Conservation (phyloP, 2,113 vertebrate genomes). For the Siphamia tubifer region DNA sequence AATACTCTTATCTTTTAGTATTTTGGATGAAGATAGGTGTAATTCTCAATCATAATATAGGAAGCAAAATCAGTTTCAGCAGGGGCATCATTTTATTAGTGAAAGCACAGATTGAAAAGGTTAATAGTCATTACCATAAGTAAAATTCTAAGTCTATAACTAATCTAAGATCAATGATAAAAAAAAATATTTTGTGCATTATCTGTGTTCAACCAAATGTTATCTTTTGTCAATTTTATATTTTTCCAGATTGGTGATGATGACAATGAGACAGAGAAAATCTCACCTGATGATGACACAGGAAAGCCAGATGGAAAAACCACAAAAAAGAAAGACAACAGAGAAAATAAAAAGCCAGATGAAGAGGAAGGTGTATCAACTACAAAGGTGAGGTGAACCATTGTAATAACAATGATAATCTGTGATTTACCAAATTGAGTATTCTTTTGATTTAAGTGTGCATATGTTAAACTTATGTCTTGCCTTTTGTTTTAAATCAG, state of each 20-base stretch:
- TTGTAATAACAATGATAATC: not conserved
- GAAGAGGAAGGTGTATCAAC: constrained; percentile 19
- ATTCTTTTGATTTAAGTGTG: not conserved
- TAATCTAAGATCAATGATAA: no score
- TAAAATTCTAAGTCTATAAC: no score
- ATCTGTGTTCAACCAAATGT: not conserved
- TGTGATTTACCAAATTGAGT: not conserved
- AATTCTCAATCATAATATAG: no score
- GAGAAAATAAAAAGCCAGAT: not conserved
- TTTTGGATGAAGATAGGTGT: no score
- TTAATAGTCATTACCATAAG: no score
- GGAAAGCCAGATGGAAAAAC: constrained; percentile 37
- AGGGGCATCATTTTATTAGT: no score
- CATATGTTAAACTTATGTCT: not conserved
- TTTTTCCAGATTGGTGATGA: constrained; percentile 74
- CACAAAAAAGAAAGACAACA: not conserved
- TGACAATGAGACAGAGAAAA: constrained; percentile 68
- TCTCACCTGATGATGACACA: constrained; percentile 42
- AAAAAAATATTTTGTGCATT: no score
- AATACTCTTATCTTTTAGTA: no score
- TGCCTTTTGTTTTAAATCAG: constrained; percentile 34
- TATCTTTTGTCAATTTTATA: not conserved
- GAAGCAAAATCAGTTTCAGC: no score
- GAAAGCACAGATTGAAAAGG: no score
- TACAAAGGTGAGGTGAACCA: constrained; percentile 44